Base-by-base conservation (phyloP, 64 coral and sea anemone species). In the Anthopleura sola region DNA sequence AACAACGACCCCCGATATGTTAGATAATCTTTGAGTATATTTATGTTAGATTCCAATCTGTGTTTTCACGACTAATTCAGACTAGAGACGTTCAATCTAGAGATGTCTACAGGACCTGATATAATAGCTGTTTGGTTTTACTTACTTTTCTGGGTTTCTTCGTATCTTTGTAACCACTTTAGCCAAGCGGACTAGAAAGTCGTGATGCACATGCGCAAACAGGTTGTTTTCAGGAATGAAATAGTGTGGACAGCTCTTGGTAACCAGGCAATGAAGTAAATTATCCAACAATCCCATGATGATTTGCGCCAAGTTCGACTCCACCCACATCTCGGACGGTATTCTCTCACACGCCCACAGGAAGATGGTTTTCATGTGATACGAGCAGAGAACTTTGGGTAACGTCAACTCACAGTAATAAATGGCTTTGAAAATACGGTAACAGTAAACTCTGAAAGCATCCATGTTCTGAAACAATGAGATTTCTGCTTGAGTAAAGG, bases 361-460 rank as follows among this genome's bases (percentile, higher is more conserved):
- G 80, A 93, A 89, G 78, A 93, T 93, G 39, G 87, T 93, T 86
- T 93, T 93, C 56, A 93, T 78, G 62, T 82, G 80, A 81, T 93
- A 93, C 1, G 92, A 93, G 60, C 92, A 89, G 6, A 93, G 60
- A 3, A 93, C 76, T 31, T 89, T 93, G 18, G 92, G 92, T 7
- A 84, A 68, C 31, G 75, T 60, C 37, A 93, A 48, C 54, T 93
- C 87, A 58, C 55, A 55, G 58, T 89, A 89, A 29, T 89, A 93
- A 48, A 93, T 86, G 16, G 87, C 29, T 82, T 93, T 93, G 75
- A 93, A 86, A 24, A 86, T 89, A 46, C 92, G 83, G 81, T 93
- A 93, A 37, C 92, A 89, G 36, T 82, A 31, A 19, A 81, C 55
- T 60, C 19, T 34, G 82, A 60, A 60, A 57, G n/a, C n/a, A 10